Conservation (phyloP, 2,113 vertebrate genomes). For the Actenoides lindsayi region DNA sequence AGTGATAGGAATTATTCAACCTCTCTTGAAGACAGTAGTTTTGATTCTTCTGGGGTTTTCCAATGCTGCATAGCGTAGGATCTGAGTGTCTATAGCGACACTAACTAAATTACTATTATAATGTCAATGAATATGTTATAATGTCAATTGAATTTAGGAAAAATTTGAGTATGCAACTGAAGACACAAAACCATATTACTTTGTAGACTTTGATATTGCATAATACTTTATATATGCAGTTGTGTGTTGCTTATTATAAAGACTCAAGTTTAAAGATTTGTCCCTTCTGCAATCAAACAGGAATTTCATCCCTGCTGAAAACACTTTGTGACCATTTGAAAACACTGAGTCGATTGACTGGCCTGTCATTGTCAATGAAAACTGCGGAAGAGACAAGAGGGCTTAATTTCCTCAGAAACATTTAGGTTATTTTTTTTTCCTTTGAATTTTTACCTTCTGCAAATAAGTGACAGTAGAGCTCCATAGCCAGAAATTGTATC, state of each 20-base stretch:
- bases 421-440: not conserved
- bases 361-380: not conserved
- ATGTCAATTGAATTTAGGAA: not conserved
- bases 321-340: not conserved
- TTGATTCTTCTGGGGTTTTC: not conserved
- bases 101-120: not conserved
- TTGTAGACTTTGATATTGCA: not conserved
- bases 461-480: not conserved
- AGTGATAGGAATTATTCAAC: not conserved
- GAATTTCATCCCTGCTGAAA: not conserved
- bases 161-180: not conserved
- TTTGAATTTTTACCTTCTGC: not conserved
- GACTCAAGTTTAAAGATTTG: not conserved
- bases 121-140: not conserved
- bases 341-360: not conserved
- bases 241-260: not conserved
- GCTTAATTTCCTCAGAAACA: not conserved
- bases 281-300: not conserved
- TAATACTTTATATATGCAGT: not conserved
- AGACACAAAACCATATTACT: not conserved
- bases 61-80: not conserved
- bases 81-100: not conserved
- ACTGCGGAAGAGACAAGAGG: not conserved
- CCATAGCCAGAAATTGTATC: not conserved
- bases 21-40: not conserved